These are phyloP conservation scores for Hassar affinis DNA, from an alignment of 2,113 vertebrate genomes.

Conservation along the genomic window DNA sequence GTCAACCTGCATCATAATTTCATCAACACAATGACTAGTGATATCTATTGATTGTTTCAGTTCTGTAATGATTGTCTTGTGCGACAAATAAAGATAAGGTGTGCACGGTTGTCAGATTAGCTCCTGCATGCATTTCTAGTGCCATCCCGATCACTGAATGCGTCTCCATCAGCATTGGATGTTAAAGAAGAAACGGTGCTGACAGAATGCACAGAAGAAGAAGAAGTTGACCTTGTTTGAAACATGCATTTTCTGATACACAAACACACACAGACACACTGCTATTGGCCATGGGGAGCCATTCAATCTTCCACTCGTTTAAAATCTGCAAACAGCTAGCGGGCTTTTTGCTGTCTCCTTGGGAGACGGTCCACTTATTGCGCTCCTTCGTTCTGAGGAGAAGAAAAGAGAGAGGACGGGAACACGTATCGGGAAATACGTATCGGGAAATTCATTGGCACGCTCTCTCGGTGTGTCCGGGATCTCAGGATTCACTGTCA, in stretches of 20 bases:
- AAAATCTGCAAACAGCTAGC: slow-evolving; percentile 35
- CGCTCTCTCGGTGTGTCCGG: neutral
- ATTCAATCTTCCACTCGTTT: slow-evolving; percentile 30
- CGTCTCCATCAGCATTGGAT: neutral
- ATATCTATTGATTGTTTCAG: neutral
- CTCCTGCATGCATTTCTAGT: neutral
- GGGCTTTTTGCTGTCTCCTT: neutral
- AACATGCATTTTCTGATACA: neutral
- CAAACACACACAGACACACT: neutral
- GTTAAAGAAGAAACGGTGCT: neutral
- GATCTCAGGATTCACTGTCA: neutral
- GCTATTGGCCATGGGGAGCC: neutral
- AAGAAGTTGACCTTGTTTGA: slow-evolving; percentile 33
- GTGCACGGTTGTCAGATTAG: neutral
- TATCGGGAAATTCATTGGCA: neutral
- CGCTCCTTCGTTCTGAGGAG: neutral
- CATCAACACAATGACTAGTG: neutral
- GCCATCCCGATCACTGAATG: neutral
- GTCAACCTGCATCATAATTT: neutral
- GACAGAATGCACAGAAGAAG: neutral
- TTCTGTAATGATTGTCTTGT: slow-evolving; percentile 7
- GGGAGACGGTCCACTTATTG: slow-evolving; percentile 9
- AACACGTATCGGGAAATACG: neutral
- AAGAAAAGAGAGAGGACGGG: neutral
- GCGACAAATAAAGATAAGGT: neutral